Base-by-base conservation (phyloP, 64 coral and sea anemone species). In the Montipora foliosa region DNA sequence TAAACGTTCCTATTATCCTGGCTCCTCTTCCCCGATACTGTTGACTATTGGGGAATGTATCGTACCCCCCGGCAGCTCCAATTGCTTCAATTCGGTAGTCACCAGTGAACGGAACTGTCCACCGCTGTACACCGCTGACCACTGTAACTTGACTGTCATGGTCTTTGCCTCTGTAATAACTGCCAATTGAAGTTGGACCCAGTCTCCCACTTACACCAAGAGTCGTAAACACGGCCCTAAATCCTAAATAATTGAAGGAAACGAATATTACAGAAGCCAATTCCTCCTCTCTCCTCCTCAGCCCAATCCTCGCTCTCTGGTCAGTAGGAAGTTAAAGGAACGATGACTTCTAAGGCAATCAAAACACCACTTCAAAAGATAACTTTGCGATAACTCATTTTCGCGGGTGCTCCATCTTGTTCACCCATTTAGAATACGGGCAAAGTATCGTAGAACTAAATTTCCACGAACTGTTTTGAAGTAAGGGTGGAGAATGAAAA, bases 41-140 rank as follows among this genome's bases (percentile, higher is more conserved):
- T 5, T 6, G 16, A 85, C 84, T 79, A 21, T 95, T 79, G 5
- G 0, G 6, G 3, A 0, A 0, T 15, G 4, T 79, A 59, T 86
- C 88, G 68, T 85, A 95, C 0, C 93, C 93, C 9, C 87, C 93
- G 11, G 45, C 62, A 61, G 93, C 93, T 29, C 93, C 93, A 10
- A 95, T 80, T 51, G 88, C 79, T 72, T 95, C 93, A 58, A 95
- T 95, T 85, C 68, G 74, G 64, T 92, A 92, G 5, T 57, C n/a
- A 21, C 71, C 80, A 77, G 49, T 79, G 74, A 78, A 74, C 71
- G 92, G 84, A 10, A 93, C 92, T 4, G 14, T 68, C 92, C 92
- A 93, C 16, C n/a, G 70, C 14, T 93, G 92, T 47, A 93, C 81
- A 53, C 92, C 92, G 21, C 74, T 53, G 77, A 67, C 78, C 64